These are phyloP conservation scores for Tenebrio molitor DNA, from an alignment of 1,140 invertebrate genomes.

Conservation along the genomic window DNA sequence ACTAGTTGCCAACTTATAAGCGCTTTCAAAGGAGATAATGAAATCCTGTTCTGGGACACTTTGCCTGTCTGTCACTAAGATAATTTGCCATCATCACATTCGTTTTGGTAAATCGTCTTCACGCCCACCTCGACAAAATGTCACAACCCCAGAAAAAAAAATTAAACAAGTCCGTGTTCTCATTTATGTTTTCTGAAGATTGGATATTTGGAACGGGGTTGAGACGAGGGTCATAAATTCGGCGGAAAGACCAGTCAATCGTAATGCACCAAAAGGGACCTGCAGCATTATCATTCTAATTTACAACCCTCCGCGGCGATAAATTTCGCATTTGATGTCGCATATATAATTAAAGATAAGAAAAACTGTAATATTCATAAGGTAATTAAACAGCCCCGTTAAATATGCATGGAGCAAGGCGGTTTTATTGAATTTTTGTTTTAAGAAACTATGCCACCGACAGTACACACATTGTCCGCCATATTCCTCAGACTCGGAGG, in stretches of 20 bases:
- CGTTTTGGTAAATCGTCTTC: neutral
- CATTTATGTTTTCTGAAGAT: no score
- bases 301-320: slow-evolving; percentile 29
- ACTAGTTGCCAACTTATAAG: slow-evolving; percentile 39
- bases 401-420: slow-evolving; percentile 36
- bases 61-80: slow-evolving; percentile 33
- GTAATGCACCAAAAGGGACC: slow-evolving; percentile 24
- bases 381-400: slow-evolving; percentile 30
- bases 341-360: slow-evolving; percentile 40
- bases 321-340: slow-evolving; percentile 39
- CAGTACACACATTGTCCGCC: slow-evolving; percentile 28
- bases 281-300: slow-evolving; percentile 28
- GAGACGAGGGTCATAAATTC: no score
- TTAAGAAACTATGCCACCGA: slow-evolving; percentile 33
- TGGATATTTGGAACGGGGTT: no score
- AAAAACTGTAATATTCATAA: slow-evolving; percentile 41
- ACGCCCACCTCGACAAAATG: neutral
- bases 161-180: no score
- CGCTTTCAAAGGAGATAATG: slow-evolving; percentile 31
- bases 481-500: slow-evolving; percentile 32
- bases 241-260: slow-evolving; percentile 1
- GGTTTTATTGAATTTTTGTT: slow-evolving; percentile 33
- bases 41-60: slow-evolving; percentile 28
- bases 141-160: no score
- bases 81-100: slow-evolving; percentile 18